phyloP scores from a whole-genome alignment of 2,113 vertebrate species.

The Centropus unirufus region DNA sequence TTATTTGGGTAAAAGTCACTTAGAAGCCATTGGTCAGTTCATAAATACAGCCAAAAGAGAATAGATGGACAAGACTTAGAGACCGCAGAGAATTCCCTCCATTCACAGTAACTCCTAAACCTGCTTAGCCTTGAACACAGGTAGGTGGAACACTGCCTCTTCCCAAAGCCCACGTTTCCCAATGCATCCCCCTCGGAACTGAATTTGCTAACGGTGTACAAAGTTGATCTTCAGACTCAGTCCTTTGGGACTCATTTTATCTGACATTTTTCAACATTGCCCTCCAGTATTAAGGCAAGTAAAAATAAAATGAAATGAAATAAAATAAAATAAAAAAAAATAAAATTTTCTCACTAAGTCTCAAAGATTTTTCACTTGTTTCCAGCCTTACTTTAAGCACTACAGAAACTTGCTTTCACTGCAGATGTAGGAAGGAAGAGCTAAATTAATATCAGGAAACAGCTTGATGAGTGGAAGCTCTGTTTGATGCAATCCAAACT shows the following conservation, averaged over 20 bases:
- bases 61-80: background rate
- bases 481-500: conserved; percentile 22
- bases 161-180: background rate
- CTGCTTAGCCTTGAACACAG: background rate
- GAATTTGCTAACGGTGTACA: background rate
- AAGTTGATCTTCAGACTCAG: background rate
- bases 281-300: background rate
- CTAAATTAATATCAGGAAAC: conserved; percentile 64
- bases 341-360: background rate
- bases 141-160: background rate
- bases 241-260: background rate
- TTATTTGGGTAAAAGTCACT: background rate
- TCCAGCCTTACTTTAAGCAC: background rate
- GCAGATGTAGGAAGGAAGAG: conserved; percentile 53
- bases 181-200: background rate
- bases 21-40: background rate
- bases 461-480: conserved; percentile 54
- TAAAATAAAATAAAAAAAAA: too few relatives aligned
- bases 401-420: background rate
- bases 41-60: background rate
- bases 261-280: background rate
- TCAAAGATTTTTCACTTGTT: background rate
- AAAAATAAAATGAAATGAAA: too few relatives aligned
- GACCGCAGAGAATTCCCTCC: background rate
- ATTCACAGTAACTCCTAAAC: background rate